Evolutionary conservation across 2,888 invertebrate genomes (phyloP), one percentile per base, ranked within the genome.

Genomic region (Sylvicola cinctus): DNA sequence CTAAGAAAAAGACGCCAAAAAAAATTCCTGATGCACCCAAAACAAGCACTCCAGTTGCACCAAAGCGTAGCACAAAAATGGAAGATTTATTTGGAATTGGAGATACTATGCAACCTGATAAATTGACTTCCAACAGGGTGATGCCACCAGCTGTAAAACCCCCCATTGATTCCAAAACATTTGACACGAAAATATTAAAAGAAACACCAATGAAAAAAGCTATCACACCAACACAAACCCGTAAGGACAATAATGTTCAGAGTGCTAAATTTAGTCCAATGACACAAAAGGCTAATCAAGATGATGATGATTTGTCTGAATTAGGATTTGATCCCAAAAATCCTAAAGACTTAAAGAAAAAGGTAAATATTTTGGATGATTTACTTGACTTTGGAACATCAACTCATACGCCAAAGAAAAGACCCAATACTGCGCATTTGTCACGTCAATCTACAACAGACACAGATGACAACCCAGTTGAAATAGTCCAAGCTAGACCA

Each of bases 261-360:
- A 7, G 7, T 8, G 11, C 11, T 25, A 25, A 25, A 11, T 7
- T 8, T 25, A 11, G 7, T 25, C 25, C 25, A 8, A 25, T 25
- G 25, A 25, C 7, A 25, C 25, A 25, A 14, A 34, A 42, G 28
- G 44, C 45, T 8, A 38, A 37, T 25, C 48, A 47, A 31, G 45
- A 44, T 35, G 42, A 44, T n/a, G 48, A 50, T 14, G 46, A 52
- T 6, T 45, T 54, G 16, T 49, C 48, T 16, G 59, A 58, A 35
- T 40, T 58, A 29, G 58, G 59, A 1, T 58, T 58, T 31, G 59
- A 58, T 45, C 58, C 58, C 1, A 58, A 49, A 36, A 50, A 50
- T 12, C 57, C 57, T 1, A 58, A 56, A 38, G 11, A 4, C 10
- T 12, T 3, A 12, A 10, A 5, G 2, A 39, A 39, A 28, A 50